A percentile compares a stretch with the other conserved stretches of the same genome.
These are phyloP conservation scores for Dromiciops gliroides DNA, from an alignment of 2,113 vertebrate species.

Conservation along the genomic window DNA sequence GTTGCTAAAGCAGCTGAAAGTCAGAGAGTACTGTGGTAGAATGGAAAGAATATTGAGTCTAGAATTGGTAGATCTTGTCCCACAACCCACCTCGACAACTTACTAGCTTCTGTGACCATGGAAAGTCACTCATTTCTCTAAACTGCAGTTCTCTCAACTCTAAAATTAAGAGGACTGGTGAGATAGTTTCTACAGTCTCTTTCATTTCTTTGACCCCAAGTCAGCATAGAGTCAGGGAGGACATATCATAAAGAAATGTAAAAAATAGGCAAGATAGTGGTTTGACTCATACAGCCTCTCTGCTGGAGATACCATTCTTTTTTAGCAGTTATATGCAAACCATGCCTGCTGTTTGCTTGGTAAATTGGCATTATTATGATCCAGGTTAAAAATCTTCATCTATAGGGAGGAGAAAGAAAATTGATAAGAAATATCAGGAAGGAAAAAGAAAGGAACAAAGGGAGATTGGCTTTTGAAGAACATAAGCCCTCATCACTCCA, in stretches of 20 bases:
- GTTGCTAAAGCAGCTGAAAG: neutral
- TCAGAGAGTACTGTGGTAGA: neutral
- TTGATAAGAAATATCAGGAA: neutral
- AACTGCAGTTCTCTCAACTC: neutral
- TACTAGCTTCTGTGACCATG: neutral
- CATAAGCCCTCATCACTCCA: neutral
- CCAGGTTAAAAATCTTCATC: neutral
- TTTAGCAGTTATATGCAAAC: neutral
- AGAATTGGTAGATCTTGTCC: neutral
- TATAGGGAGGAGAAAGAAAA: neutral
- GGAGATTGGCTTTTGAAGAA: neutral
- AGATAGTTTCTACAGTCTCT: neutral
- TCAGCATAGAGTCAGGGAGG: neutral
- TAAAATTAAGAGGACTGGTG: neutral
- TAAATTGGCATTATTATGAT: neutral
- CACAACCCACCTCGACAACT: neutral
- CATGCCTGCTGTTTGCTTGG: neutral
- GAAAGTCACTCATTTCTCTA: neutral
- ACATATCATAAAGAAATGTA: neutral
- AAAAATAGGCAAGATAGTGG: neutral
- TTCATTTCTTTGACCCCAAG: neutral
- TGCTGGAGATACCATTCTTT: neutral
- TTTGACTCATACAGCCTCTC: neutral
- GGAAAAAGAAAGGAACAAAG: neutral
- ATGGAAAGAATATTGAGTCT: neutral